Evolutionary conservation across 2,888 invertebrate species (phyloP), one percentile per base, ranked within the genome.

Genomic region (Stomorhina lunata): DNA sequence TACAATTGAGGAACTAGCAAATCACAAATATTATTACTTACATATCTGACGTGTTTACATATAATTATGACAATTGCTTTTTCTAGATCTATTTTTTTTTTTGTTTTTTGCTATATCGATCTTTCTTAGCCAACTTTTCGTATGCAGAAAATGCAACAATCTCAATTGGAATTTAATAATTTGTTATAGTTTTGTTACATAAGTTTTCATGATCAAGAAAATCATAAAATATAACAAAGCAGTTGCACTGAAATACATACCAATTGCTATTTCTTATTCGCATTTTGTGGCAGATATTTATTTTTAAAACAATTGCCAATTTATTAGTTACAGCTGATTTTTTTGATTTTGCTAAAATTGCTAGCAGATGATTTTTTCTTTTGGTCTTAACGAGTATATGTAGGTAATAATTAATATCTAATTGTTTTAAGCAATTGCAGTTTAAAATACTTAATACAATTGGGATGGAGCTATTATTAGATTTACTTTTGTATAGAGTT

Each of bases 1-100:
- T 57, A 63, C 61, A 81, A 81, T 81, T 78, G 78, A 81, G 81
- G 81, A 81, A 81, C 81, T 81, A 55, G 78, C 81, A 81, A 81
- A 81, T 81, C 78, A 81, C 48, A 78, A 78, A 78, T 78, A 73
- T 81, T 77, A 77, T 73, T 55, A 81, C 61, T 55, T 81, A 61
- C 61, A 81, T 78, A 77, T 68, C 81, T 81, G 81, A 81, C 81
- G 81, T 81, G 81, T 78, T 81, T 81, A 68, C 78, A 78, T 78
- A 78, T 81, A 81, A 81, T 81, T 81, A 81, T 81, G 78, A 78
- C 78, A 81, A 78, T 81, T 81, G 78, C 73, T 81, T 81, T 73
- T 78, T 81, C n/a, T 81, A 53, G 61, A 72, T 78, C 4, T 68
- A 63, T 25, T 57, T 34, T 37, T 25, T 32, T 34, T 53, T 45